Evolutionary conservation across 2,113 vertebrate genomes (phyloP).

Genomic region (Tympanuchus pallidicinctus): DNA sequence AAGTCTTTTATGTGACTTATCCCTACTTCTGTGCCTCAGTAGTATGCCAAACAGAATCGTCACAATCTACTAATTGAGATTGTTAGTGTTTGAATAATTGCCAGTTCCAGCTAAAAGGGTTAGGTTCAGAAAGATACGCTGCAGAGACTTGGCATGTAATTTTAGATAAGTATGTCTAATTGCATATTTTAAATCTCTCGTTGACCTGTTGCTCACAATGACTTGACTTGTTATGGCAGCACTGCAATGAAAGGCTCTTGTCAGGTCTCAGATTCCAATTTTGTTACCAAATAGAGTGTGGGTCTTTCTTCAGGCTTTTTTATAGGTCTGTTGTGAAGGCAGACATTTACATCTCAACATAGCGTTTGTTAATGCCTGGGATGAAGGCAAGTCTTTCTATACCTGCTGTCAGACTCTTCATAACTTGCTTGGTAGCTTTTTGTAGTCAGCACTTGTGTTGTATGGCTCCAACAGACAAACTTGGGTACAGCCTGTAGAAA

Average conservation of each 20-base stretch:
- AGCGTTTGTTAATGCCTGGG: background rate
- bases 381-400: background rate
- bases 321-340: background rate
- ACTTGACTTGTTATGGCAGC: background rate
- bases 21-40: background rate
- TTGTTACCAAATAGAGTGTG: background rate
- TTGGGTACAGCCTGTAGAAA: background rate
- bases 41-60: background rate
- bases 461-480: background rate
- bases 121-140: background rate
- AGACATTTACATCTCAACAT: background rate
- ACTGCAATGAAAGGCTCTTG: background rate
- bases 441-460: background rate
- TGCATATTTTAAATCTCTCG: slow-evolving; percentile 1
- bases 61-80: background rate
- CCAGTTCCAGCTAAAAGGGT: slow-evolving; percentile 20
- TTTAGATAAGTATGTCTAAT: slow-evolving; percentile 43
- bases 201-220: background rate
- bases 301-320: background rate
- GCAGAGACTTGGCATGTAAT: background rate
- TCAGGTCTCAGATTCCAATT: background rate
- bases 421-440: background rate
- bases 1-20: background rate
- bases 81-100: slow-evolving; percentile 3
- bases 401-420: background rate